A percentile compares a stretch with the other conserved stretches of the same genome.
These are phyloP conservation scores for Lipophrys pholis DNA, from an alignment of 2,113 vertebrate species.

Conservation along the genomic window DNA sequence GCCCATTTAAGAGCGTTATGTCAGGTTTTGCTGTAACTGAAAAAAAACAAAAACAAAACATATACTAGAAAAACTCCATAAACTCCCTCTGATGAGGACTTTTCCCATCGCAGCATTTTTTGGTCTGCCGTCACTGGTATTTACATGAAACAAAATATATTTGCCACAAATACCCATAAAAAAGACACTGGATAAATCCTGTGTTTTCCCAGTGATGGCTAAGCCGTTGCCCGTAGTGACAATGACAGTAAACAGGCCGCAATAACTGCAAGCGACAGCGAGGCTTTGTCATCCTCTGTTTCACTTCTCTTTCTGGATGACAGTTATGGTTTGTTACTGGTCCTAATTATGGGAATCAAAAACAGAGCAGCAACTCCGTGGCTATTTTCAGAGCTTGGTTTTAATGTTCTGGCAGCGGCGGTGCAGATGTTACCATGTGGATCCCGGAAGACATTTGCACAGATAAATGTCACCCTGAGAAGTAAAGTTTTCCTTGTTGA, in stretches of 20 bases:
- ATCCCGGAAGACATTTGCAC: neutral
- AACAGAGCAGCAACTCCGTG: slow-evolving; percentile 11
- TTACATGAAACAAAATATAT: slow-evolving; percentile 23
- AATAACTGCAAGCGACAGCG: slow-evolving; percentile 64
- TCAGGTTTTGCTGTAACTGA: neutral
- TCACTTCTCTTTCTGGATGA: slow-evolving; percentile 78
- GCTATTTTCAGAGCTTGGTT: slow-evolving; percentile 40
- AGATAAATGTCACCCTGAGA: no score
- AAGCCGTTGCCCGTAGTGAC: slow-evolving; percentile 55
- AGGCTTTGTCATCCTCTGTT: slow-evolving; percentile 56
- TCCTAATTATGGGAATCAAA: slow-evolving; percentile 50
- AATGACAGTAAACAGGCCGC: slow-evolving; percentile 79
- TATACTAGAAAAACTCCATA: neutral
- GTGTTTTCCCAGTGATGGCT: slow-evolving; percentile 79
- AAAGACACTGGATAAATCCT: slow-evolving; percentile 53
- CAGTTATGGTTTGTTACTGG: slow-evolving; percentile 17
- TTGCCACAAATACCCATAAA: neutral
- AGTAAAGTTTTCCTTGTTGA: no score
- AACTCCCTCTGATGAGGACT: neutral
- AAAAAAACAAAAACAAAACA: neutral
- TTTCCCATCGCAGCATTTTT: slow-evolving; percentile 1
- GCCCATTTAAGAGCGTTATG: neutral
- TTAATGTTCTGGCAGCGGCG: slow-evolving; percentile 2
- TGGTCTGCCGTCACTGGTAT: neutral
- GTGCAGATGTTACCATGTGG: neutral